phyloP scores from a whole-genome alignment of 2,113 vertebrate species.

The Bos indicus region DNA sequence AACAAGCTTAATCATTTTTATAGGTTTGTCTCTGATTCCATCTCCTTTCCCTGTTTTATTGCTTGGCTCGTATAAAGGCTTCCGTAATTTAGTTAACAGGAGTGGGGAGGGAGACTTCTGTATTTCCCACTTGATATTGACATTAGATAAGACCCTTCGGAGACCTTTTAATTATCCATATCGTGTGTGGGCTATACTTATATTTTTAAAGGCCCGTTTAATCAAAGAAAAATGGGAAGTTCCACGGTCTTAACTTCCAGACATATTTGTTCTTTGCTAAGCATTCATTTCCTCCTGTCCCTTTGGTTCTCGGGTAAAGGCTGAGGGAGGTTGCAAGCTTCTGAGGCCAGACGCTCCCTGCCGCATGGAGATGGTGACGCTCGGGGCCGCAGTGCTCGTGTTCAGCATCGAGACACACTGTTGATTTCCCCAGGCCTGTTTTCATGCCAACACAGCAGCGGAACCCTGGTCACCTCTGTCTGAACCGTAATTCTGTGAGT shows the following conservation, averaged over 20 bases:
- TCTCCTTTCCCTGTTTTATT: background rate
- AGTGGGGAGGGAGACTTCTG: background rate
- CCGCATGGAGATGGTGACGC: fast-evolving
- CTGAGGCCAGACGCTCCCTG: background rate
- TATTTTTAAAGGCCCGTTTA: background rate
- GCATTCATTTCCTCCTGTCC: background rate
- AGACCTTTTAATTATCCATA: background rate
- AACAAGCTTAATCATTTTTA: conserved; percentile 3
- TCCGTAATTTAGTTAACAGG: background rate
- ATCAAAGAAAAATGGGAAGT: background rate
- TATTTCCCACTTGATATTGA: background rate
- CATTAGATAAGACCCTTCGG: background rate
- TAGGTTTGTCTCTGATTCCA: background rate
- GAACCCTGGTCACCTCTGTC: background rate
- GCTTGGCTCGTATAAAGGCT: background rate
- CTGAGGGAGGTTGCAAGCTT: background rate
- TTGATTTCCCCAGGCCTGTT: background rate
- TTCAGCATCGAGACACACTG: fast-evolving
- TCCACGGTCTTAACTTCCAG: background rate
- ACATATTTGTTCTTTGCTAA: background rate
- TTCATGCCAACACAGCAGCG: fast-evolving
- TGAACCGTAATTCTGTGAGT: fast-evolving
- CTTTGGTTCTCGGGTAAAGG: background rate
- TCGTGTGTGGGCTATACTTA: no score
- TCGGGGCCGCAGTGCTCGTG: fast-evolving